A percentile compares a stretch with the other conserved stretches of the same genome.
Evolutionary conservation across 2,888 invertebrate genomes (phyloP).

Genomic region (Drosophila acutilabella): DNA sequence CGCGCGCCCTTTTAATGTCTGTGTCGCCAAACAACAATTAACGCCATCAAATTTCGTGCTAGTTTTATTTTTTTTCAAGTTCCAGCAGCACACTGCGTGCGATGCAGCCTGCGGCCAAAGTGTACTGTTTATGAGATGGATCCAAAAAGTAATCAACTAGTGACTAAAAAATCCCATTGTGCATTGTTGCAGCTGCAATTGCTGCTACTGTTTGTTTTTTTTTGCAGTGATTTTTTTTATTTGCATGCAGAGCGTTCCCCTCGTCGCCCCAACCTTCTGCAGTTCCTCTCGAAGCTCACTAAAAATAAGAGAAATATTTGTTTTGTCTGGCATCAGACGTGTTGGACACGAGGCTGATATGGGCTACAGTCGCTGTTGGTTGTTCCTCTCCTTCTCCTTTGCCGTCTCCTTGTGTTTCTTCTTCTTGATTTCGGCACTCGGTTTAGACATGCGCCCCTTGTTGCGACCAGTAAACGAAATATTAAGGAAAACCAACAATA

Average conservation of each 20-base stretch:
- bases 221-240: conserved; percentile 54
- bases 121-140: conserved; percentile 78
- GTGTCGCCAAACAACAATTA: conserved; percentile 39
- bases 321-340: conserved; percentile 72
- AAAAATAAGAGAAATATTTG: conserved; percentile 61
- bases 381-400: background rate
- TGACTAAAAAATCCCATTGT: conserved; percentile 18
- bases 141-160: conserved; percentile 83
- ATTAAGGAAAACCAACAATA: background rate
- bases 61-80: conserved; percentile 35
- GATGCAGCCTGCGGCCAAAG: conserved; percentile 67
- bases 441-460: conserved; percentile 51
- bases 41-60: conserved; percentile 55
- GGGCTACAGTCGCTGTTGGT: conserved; percentile 3
- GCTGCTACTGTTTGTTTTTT: conserved; percentile 67
- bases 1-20: conserved; percentile 37
- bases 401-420: background rate
- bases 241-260: conserved; percentile 35
- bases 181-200: conserved; percentile 49
- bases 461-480: conserved; percentile 5
- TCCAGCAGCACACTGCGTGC: conserved; percentile 43
- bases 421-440: conserved; percentile 6
- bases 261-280: no score
- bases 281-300: background rate
- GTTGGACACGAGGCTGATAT: conserved; percentile 24